Base-by-base conservation (phyloP, 2,888 invertebrate genomes). In the Allolobophora icterica region DNA sequence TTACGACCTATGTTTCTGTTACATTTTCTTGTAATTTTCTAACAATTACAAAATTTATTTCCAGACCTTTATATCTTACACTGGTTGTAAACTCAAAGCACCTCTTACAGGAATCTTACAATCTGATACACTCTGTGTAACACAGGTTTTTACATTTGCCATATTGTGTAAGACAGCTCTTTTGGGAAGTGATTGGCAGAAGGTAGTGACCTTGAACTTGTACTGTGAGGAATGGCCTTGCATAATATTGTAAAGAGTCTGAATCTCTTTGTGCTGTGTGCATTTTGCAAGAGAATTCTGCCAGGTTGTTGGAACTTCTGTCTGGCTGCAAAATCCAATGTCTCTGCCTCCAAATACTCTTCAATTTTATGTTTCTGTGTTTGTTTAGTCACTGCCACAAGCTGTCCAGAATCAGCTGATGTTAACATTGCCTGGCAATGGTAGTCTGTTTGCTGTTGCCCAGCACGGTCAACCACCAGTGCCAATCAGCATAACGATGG, bases 401-500 rank as follows among this genome's bases (percentile, higher is more conserved):
- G 24, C 87, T 87, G 11, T 71, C n/a, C 87, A 87, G 87, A 87
- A 87, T 87, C 87, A 34, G 34, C 87, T 87, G 38, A 87, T 87
- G 87, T 38, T 87, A 24, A 87, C 87, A 6, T 87, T 87, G 38
- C 87, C 87, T 87, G 34, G 87, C 87, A 87, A 38, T 15, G 87
- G 87, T 6, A 17, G 87, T 38, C 87, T 87, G 38, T 87, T 87
- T 35, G 87, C 87, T 15, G 87, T 87, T 38, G 38, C 87, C 34
- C 87, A 34, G 38, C 35, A 35, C 24, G 87, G 87, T 38, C 87
- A 87, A 87, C 87, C 87, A 87, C 35, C 87, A 87, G 35, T 87
- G 34, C 87, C 87, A 35, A 87, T 87, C 17, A 87, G 38, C 35
- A 87, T 87, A 35, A 87, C 87, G 21, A 87, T 87, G 87, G 87